Base-by-base conservation (phyloP, 2,888 invertebrate genomes). In the Lasioglossum leucozonium region DNA sequence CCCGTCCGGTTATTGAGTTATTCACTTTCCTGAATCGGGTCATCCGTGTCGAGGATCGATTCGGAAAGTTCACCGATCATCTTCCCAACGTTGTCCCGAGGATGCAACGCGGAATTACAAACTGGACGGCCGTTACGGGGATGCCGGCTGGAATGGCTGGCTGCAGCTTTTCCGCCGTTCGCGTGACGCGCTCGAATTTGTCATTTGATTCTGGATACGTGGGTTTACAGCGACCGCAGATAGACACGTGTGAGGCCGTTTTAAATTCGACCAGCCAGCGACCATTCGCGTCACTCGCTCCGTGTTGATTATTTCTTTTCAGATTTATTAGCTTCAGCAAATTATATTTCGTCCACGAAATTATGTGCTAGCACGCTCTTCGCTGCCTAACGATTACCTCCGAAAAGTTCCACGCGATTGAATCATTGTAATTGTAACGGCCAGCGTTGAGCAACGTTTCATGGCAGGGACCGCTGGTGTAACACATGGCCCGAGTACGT, bases 1-100 rank as follows among this genome's bases (percentile, higher is more conserved):
- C 44, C 79, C 72, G 87, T 78, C 78, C 77, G 71, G 76, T 76
- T 82, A 83, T 86, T 88, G 88, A 85, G 81, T 86, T 88, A 86
- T 88, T 88, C 81, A 83, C 88, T 86, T 83, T 76, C 75, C 79
- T 62, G 82, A 88, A 81, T 47, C 81, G 71, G 85, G 85, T 85
- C 81, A 81, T 62, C 72, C 73, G 72, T 78, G 79, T 85, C 79
- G 75, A 72, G 76, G 83, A 77, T 86, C 74, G 67, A 42, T 73
- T 77, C 84, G 72, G 79, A 87, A 84, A 84, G 72, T 79, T 72
- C 76, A 67, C 37, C 72, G 62, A 79, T 72, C 67, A 67, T 67
- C 67, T 67, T 67, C 67, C 67, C 30, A 34, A 22, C 67, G 67
- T 67, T 67, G 37, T 37, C 67, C 67, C 37, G 67, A 67, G 67